Conservation (phyloP, 2,888 invertebrate species). For the Nomada goodeniana region DNA sequence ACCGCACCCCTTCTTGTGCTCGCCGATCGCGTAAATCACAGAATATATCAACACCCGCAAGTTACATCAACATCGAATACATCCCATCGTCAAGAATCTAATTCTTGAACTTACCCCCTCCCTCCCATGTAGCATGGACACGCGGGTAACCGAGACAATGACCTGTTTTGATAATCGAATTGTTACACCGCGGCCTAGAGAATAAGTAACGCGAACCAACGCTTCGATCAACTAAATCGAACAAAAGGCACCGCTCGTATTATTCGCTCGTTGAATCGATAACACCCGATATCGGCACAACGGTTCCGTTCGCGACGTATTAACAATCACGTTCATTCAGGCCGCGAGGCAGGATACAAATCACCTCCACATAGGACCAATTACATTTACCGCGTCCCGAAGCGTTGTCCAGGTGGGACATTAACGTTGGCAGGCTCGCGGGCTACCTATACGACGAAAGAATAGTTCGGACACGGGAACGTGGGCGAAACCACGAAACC, state of each 20-base stretch:
- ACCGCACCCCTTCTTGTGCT: too few relatives aligned
- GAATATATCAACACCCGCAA: not conserved
- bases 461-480: conserved; percentile 24
- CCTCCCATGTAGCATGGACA: too few relatives aligned
- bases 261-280: conserved; percentile 45
- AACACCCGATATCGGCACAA: conserved; percentile 3
- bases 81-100: conserved; percentile 9
- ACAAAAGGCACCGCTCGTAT: conserved; percentile 46
- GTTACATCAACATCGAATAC: not conserved
- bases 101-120: not conserved
- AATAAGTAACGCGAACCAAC: conserved; percentile 46
- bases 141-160: conserved; percentile 41
- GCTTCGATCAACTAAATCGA: conserved; percentile 43
- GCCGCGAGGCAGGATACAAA: not conserved
- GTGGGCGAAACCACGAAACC: conserved; percentile 59
- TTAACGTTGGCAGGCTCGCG: conserved; percentile 21
- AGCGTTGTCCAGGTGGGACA: not conserved
- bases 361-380: not conserved
- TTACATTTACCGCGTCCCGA: not conserved
- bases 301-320: not conserved
- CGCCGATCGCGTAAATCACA: not conserved
- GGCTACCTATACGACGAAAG: conserved; percentile 35
- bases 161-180: conserved; percentile 48
- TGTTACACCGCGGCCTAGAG: conserved; percentile 34
- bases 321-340: conserved; percentile 29